Evolutionary conservation across 2,113 vertebrate genomes (phyloP).

Genomic region (Pseudonaja textilis): DNA sequence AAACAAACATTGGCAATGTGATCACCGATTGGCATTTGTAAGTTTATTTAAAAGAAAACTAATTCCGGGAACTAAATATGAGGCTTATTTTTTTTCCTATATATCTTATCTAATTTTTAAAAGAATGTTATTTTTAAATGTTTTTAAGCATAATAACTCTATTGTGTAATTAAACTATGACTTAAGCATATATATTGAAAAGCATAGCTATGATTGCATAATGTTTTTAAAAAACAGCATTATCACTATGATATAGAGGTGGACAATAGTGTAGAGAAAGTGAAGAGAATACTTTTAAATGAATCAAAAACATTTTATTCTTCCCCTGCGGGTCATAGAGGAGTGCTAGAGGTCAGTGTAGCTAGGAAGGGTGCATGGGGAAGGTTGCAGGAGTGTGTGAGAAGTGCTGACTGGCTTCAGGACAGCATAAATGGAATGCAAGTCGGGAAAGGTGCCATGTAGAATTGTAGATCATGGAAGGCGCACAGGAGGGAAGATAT

Average conservation of each 20-base stretch:
- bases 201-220: background rate
- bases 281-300: background rate
- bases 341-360: background rate
- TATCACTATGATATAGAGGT: background rate
- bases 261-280: background rate
- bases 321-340: background rate
- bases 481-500: background rate
- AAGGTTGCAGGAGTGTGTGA: background rate
- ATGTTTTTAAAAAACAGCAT: background rate
- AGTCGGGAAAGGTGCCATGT: background rate
- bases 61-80: background rate
- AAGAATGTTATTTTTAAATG: background rate
- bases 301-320: background rate
- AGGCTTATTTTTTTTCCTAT: background rate
- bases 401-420: background rate
- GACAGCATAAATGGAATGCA: background rate
- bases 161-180: background rate
- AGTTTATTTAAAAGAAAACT: slow-evolving; percentile 15
- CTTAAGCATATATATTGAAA: background rate
- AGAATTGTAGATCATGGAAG: background rate
- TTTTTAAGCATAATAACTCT: background rate
- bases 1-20: slow-evolving; percentile 22
- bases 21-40: slow-evolving; percentile 26
- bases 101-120: background rate
- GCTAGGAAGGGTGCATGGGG: background rate